Evolutionary conservation across 1,140 invertebrate species (phyloP).

Genomic region (Drosophila novamexicana): DNA sequence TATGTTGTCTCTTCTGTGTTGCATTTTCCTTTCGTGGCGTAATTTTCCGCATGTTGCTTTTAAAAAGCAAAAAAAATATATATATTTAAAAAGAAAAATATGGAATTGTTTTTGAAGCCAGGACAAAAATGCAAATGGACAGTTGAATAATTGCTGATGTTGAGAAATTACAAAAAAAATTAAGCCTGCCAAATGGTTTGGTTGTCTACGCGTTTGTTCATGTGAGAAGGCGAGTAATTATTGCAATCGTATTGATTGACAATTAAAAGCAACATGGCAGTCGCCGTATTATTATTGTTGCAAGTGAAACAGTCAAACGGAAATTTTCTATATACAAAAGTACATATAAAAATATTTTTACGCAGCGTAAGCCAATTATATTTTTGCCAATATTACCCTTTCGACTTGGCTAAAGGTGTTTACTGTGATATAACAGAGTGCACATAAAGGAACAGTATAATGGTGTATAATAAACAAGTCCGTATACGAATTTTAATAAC

Average conservation of each 20-base stretch:
- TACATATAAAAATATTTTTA: slow-evolving; percentile 31
- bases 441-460: background rate
- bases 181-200: slow-evolving; percentile 14
- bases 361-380: slow-evolving; percentile 4
- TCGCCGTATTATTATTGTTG: background rate
- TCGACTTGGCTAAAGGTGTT: background rate
- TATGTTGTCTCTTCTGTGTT: slow-evolving; percentile 65
- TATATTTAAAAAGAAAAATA: slow-evolving; percentile 8
- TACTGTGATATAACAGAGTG: slow-evolving; percentile 2
- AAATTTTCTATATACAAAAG: slow-evolving; percentile 7
- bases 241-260: slow-evolving; percentile 36
- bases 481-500: background rate
- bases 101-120: background rate
- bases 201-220: background rate
- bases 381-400: background rate
- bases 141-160: slow-evolving; percentile 72
- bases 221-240: background rate
- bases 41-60: slow-evolving; percentile 80
- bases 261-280: slow-evolving; percentile 34
- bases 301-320: background rate
- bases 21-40: slow-evolving; percentile 69
- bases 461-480: background rate
- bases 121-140: slow-evolving; percentile 64
- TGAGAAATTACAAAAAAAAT: slow-evolving; percentile 46
- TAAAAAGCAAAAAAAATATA: slow-evolving; percentile 34